These are phyloP conservation scores for Progne subis DNA, from an alignment of 2,113 vertebrate species.

Conservation along the genomic window DNA sequence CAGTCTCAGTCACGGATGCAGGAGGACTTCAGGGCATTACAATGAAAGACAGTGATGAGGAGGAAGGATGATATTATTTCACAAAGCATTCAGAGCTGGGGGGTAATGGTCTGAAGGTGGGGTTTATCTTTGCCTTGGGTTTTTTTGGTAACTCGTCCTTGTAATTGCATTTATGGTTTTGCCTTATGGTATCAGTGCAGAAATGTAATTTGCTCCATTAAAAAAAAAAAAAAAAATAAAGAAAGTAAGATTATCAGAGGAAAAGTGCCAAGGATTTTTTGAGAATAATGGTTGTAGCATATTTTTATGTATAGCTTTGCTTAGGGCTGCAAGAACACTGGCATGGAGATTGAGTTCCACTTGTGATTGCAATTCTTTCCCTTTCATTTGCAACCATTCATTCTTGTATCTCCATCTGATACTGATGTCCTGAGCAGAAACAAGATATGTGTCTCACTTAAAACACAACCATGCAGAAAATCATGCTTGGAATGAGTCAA, in stretches of 20 bases:
- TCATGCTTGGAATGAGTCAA: conserved; percentile 27
- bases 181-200: conserved; percentile 57
- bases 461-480: conserved; percentile 33
- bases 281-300: conserved; percentile 51
- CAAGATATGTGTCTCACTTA: conserved; percentile 37
- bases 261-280: conserved; percentile 61
- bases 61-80: conserved; percentile 78
- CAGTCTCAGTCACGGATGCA: conserved; percentile 82
- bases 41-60: conserved; percentile 96
- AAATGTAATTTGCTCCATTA: conserved; percentile 55
- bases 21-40: conserved; percentile 91
- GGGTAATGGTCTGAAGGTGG: neutral
- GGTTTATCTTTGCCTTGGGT: neutral
- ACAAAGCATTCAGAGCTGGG: neutral
- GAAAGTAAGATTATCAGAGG: conserved; percentile 6
- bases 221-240: neutral
- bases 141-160: conserved; percentile 64
- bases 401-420: conserved; percentile 41
- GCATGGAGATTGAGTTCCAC: conserved; percentile 53
- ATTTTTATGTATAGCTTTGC: conserved; percentile 64
- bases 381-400: conserved; percentile 17
- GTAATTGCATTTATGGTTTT: conserved; percentile 57
- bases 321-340: conserved; percentile 50
- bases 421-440: conserved; percentile 55
- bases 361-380: conserved; percentile 37